Evolutionary conservation across 1,140 invertebrate species (phyloP).

Genomic region (Leptinotarsa undecemlineata): DNA sequence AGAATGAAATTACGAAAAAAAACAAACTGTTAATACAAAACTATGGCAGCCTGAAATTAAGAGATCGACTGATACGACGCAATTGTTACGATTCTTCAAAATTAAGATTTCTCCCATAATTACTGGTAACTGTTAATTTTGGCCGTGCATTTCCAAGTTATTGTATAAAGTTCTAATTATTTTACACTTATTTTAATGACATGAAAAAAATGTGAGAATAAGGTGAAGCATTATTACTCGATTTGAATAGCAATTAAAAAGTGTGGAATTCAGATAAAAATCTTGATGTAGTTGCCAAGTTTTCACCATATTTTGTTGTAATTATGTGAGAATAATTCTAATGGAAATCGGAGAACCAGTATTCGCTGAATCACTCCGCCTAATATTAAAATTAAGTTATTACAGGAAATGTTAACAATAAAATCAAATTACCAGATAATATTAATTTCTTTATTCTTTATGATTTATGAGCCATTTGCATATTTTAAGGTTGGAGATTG

Average conservation of each 20-base stretch:
- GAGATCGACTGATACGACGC: background rate
- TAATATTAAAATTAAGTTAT: background rate
- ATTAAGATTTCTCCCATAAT: constrained; percentile 21
- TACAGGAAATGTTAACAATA: constrained; percentile 26
- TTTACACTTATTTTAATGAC: constrained; percentile 15
- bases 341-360: constrained; percentile 10
- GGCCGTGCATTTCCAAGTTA: constrained; percentile 16
- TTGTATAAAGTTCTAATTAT: constrained; percentile 22
- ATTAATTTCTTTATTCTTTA: background rate
- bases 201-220: constrained; percentile 24
- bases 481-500: too few relatives aligned
- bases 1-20: constrained; percentile 2
- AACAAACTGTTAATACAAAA: constrained; percentile 24
- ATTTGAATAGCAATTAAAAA: constrained; percentile 1
- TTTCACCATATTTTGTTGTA: constrained; percentile 1
- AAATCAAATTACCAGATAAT: constrained; percentile 12
- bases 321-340: constrained; percentile 14
- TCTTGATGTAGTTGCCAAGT: constrained; percentile 2
- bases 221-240: constrained; percentile 14
- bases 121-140: constrained; percentile 23
- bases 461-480: background rate
- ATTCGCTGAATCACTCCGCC: background rate
- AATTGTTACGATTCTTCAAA: constrained; percentile 12
- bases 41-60: constrained; percentile 7
- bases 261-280: background rate